phyloP scores from a whole-genome alignment of 2,888 invertebrate species.

The Caenorhabditis parvicauda region DNA sequence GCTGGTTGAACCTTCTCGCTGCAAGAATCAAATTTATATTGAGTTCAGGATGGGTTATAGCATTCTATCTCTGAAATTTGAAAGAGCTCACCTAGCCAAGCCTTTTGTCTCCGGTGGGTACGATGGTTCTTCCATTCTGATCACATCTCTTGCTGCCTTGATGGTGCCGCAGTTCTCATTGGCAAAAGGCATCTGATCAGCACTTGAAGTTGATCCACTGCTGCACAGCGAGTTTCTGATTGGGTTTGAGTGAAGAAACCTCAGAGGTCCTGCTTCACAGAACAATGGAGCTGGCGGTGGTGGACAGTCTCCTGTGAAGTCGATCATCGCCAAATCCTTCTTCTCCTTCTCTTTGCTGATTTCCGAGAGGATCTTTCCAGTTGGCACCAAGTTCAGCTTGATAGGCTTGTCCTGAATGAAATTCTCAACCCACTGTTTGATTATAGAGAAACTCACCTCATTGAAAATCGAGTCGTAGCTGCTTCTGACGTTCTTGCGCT shows the following conservation, averaged over 20 bases:
- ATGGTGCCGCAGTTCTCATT: slow-evolving; percentile 98
- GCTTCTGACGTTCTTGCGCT: background rate
- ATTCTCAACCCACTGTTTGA: background rate
- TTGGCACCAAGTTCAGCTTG: slow-evolving; percentile 28
- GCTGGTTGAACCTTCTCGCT: too few relatives aligned
- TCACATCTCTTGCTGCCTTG: too few relatives aligned
- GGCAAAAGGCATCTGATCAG: slow-evolving; percentile 76
- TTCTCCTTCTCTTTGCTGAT: slow-evolving; percentile 46
- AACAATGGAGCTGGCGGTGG: slow-evolving; percentile 62
- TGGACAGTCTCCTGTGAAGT: slow-evolving; percentile 52
- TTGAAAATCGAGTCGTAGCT: slow-evolving; percentile 1
- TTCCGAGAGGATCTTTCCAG: slow-evolving; percentile 33
- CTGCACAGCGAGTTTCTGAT: background rate
- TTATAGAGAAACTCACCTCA: background rate
- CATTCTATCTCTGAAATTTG: too few relatives aligned
- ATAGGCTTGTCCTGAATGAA: slow-evolving; percentile 18
- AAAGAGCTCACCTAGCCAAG: too few relatives aligned
- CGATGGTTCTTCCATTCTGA: too few relatives aligned
- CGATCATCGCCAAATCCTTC: slow-evolving; percentile 23
- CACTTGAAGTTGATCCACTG: background rate
- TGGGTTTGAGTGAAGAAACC: background rate
- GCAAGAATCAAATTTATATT: too few relatives aligned
- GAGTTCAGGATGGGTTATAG: too few relatives aligned
- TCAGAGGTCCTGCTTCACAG: slow-evolving; percentile 10
- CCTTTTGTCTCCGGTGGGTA: too few relatives aligned